phyloP scores from a whole-genome alignment of 2,888 invertebrate species.

The Lypha dubia region DNA sequence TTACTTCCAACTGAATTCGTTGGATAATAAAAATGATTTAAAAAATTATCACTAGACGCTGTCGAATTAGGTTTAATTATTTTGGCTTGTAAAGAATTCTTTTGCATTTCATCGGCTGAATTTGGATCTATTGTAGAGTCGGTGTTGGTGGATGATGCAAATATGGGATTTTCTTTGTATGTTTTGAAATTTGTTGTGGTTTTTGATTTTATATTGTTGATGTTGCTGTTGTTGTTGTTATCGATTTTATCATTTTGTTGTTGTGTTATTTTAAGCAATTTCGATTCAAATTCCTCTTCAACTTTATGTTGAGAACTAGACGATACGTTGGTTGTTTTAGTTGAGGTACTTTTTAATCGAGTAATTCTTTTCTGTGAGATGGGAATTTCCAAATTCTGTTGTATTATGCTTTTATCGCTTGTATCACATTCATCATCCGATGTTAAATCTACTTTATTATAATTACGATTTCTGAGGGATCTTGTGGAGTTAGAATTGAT shows the following conservation, averaged over 20 bases:
- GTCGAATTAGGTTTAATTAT: neutral
- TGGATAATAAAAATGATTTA: neutral
- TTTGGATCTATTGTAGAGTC: slow-evolving; percentile 5
- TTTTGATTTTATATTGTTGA: neutral
- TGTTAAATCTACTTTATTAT: slow-evolving; percentile 4
- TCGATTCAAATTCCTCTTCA: too few species aligned
- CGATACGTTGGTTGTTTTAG: neutral
- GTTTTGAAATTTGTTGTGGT: neutral
- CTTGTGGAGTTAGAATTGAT: neutral
- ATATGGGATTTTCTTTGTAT: slow-evolving; percentile 28
- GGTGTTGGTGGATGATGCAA: slow-evolving; percentile 31
- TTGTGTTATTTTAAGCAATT: neutral
- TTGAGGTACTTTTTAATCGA: neutral
- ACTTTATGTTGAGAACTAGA: neutral
- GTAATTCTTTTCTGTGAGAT: neutral
- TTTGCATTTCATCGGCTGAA: neutral
- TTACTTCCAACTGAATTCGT: neutral
- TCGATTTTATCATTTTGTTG: neutral
- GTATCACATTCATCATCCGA: neutral
- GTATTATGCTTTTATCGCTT: neutral
- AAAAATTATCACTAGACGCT: neutral
- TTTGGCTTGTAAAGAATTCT: neutral
- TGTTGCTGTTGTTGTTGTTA: too few species aligned
- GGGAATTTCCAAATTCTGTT: neutral
- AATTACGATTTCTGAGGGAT: neutral